A percentile compares a stretch with the other conserved stretches of the same genome.
phyloP scores from a whole-genome alignment of 2,113 vertebrate genomes.

The Charina bottae region DNA sequence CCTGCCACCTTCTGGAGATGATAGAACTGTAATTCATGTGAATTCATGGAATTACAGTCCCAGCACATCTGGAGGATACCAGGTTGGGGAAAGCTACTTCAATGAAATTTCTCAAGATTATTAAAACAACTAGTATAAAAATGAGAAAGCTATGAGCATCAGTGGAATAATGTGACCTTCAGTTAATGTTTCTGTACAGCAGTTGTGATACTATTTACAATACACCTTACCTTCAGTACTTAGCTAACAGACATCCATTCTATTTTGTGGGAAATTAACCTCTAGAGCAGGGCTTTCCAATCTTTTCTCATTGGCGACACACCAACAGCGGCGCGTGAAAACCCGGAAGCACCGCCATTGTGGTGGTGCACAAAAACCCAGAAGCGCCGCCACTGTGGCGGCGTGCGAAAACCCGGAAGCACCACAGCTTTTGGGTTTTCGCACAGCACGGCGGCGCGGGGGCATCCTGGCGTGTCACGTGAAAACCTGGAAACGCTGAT shows the following conservation, averaged over 20 bases:
- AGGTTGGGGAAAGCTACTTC: neutral
- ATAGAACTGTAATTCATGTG: neutral
- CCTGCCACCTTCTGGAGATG: neutral
- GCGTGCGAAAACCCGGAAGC: too few relatives aligned
- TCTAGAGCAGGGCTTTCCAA: too few relatives aligned
- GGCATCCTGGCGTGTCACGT: too few relatives aligned
- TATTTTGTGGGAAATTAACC: constrained; percentile 26
- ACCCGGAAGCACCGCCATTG: too few relatives aligned
- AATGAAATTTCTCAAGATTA: neutral
- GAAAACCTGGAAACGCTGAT: too few relatives aligned
- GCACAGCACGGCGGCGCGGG: too few relatives aligned
- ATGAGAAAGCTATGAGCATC: neutral
- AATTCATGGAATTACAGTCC: neutral
- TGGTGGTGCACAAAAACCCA: too few relatives aligned
- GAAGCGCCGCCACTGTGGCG: too few relatives aligned
- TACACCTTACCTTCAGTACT: neutral
- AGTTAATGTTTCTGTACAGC: neutral
- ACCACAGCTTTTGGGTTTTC: too few relatives aligned
- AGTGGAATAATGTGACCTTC: neutral
- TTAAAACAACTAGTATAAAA: neutral
- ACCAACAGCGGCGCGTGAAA: too few relatives aligned
- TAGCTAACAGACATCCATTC: neutral
- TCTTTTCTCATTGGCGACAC: too few relatives aligned
- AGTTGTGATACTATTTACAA: neutral
- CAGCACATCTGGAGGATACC: neutral